Conservation (phyloP, 2,888 invertebrate genomes). For the Ariolimax columbianus region DNA sequence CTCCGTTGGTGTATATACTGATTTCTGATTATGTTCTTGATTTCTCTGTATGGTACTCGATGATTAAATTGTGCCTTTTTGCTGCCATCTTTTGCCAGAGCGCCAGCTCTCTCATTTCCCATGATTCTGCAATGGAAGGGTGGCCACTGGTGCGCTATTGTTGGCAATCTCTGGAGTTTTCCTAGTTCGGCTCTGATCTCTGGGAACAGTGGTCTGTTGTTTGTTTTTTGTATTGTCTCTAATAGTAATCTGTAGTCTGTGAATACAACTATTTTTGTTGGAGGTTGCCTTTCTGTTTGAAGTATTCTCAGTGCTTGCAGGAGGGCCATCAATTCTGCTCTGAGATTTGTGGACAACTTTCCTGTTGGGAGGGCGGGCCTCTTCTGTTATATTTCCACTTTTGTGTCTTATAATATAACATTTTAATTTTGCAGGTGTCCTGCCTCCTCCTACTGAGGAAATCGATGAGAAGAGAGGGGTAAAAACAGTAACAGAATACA, state of each 20-base stretch:
- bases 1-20: too few relatives aligned
- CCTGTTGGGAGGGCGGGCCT: background rate
- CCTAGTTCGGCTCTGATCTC: too few relatives aligned
- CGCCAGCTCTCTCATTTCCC: too few relatives aligned
- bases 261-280: background rate
- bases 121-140: too few relatives aligned
- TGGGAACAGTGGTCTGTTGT: too few relatives aligned
- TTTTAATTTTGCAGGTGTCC: slow-evolving; percentile 63
- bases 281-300: background rate
- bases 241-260: background rate
- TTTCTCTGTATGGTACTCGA: too few relatives aligned
- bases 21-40: too few relatives aligned
- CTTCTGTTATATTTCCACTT: background rate
- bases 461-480: slow-evolving; percentile 86
- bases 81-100: too few relatives aligned
- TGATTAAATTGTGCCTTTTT: too few relatives aligned
- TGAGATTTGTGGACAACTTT: background rate
- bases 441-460: slow-evolving; percentile 80
- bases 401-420: background rate
- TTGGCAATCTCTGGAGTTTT: too few relatives aligned
- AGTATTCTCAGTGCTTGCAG: background rate
- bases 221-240: background rate
- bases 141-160: too few relatives aligned
- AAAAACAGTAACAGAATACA: slow-evolving; percentile 95
- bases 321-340: too few relatives aligned